Evolutionary conservation across 2,113 vertebrate genomes (phyloP).

Genomic region (Marcusenius ussheri): DNA sequence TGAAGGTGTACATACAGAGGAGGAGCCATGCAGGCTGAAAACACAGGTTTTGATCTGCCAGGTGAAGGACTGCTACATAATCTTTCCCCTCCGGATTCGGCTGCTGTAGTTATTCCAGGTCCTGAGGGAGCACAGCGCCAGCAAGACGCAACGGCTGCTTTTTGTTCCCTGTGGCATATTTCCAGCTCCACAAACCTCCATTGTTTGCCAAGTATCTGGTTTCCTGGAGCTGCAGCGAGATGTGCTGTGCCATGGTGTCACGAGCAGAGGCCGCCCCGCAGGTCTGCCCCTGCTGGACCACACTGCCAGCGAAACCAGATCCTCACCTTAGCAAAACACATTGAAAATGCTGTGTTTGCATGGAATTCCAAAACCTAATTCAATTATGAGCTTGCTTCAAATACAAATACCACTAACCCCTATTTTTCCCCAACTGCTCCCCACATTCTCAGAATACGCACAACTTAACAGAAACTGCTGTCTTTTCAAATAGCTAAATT

Average conservation of each 20-base stretch:
- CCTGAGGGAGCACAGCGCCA: neutral
- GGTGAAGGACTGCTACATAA: neutral
- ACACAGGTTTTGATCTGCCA: neutral
- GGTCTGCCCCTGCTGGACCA: neutral
- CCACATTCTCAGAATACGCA: neutral
- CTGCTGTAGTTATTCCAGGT: neutral
- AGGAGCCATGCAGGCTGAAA: neutral
- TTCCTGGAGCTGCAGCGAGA: neutral
- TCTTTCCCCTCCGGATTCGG: neutral
- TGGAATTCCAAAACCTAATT: slow-evolving; percentile 22
- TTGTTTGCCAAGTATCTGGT: slow-evolving; percentile 10
- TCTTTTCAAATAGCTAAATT: slow-evolving; percentile 12
- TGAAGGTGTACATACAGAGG: neutral
- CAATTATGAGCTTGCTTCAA: slow-evolving; percentile 5
- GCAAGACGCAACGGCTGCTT: neutral
- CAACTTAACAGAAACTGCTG: slow-evolving; percentile 6
- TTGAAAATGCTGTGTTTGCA: slow-evolving; percentile 13
- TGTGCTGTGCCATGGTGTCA: neutral
- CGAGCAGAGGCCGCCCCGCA: neutral
- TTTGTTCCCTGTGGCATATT: neutral
- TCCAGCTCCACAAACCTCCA: neutral
- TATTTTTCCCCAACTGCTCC: neutral
- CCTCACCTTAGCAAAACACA: slow-evolving; percentile 6
- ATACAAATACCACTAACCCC: slow-evolving; percentile 7
- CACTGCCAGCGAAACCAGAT: slow-evolving; percentile 11